Conservation (phyloP, 2,888 invertebrate species). For the Drosophila niveifrons region DNA sequence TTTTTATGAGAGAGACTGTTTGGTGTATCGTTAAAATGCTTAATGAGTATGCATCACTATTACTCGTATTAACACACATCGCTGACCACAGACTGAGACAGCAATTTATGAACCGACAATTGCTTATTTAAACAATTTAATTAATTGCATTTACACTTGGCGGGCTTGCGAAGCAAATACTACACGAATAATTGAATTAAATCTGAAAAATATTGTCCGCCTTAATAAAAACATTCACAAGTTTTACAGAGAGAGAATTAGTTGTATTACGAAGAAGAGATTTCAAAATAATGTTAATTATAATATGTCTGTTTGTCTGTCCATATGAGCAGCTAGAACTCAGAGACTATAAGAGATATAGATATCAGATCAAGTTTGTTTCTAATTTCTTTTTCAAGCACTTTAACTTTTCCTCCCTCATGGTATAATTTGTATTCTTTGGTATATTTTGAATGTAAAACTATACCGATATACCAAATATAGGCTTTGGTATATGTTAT, state of each 20-base stretch:
- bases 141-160: constrained; percentile 12
- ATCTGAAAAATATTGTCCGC: not conserved
- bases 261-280: constrained; percentile 1
- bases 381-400: too few species aligned
- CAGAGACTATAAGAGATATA: too few species aligned
- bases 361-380: too few species aligned
- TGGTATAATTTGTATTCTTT: too few species aligned
- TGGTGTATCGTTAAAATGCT: constrained; percentile 51
- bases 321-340: too few species aligned
- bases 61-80: constrained; percentile 42
- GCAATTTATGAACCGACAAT: constrained; percentile 30
- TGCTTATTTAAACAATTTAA: constrained; percentile 29
- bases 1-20: constrained; percentile 52
- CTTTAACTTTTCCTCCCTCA: too few species aligned
- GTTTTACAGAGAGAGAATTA: not conserved
- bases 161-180: not conserved
- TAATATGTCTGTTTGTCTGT: too few species aligned
- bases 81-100: constrained; percentile 19
- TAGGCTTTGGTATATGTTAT: too few species aligned
- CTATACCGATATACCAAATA: too few species aligned
- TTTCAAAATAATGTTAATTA: not conserved
- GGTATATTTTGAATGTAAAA: too few species aligned
- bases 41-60: constrained; percentile 56
- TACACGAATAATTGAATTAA: constrained; percentile 5
- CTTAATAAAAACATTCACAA: constrained; percentile 21